Base-by-base conservation (phyloP, 2,113 vertebrate species). In the Dryoscopus gambensis region DNA sequence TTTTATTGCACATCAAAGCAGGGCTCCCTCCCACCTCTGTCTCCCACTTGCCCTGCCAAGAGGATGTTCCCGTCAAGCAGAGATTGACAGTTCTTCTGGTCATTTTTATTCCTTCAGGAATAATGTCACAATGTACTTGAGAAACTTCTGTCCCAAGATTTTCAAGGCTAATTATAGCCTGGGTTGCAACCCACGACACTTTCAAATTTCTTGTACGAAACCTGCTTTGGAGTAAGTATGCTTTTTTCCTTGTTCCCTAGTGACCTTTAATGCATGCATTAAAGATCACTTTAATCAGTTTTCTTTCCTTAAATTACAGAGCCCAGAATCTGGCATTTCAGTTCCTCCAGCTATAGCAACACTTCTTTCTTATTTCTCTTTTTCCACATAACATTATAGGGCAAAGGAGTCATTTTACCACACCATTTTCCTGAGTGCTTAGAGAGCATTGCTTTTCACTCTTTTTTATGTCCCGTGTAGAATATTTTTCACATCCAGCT, bases 91-190 rank as follows among this genome's bases (percentile, higher is more conserved):
- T 17, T 80, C 79, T 86, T 76, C 49, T 62, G 44, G 56, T 10
- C 50, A 10, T 37, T 79, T 84, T 60, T 37, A 60, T 47, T 92
- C 67, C 46, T 87, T 78, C 42, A 53, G 71, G 87, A 91, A 88
- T 52, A 44, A 81, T 65, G 67, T 84, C 69, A 94, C 73, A 57
- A 71, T 47, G 50, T 70, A 44, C 91, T 82, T 46, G 25, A 96
- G 79, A 90, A 96, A 96, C 53, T 90, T 74, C 69, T 47, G 65
- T 62, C 64, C 79, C 57, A 74, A 90, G 71, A 75, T 80, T 88
- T 92, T 79, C 44, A 70, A 55, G 68, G 50, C 60, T 88, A 88
- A 88, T 90, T 78, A 87, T 39, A 94, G 69, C 53, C 63, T 35
- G 57, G 12, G 19, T 67, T 83, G 65, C 60, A 88, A 75, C 10